Base-by-base conservation (phyloP, 2,797 vertebrate genomes). In the Enteromius radiatus region DNA sequence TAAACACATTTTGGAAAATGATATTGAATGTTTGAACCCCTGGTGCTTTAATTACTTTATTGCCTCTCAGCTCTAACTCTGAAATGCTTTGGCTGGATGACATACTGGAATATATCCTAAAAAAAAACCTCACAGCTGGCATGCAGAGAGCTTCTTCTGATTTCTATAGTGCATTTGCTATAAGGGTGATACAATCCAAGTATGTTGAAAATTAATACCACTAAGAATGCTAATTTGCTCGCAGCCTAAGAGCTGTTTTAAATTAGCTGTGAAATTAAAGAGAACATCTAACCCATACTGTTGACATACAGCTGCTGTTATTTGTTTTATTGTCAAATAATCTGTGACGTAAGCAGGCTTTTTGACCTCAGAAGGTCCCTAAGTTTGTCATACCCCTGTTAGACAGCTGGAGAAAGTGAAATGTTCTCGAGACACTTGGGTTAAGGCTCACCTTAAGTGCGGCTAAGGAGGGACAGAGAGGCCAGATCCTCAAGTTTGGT, bases 1-100 rank as follows among this genome's bases (percentile, higher is more conserved):
- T 93, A 94, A 93, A 93, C 92, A 91, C 92, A 91, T 94, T 94
- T 92, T 92, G 89, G 88, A 91, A 91, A 93, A 93, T 90, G 87
- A 91, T 89, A 93, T 92, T 91, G 90, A 94, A 92, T 92, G 90
- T 92, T 90, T 90, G 91, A 92, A 89, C 89, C 87, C 90, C 90
- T 84, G 88, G 87, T 90, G 89, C 83, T 90, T 89, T 91, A 91
- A 91, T 90, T 89, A 89, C 89, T 90, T 90, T 87, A 87, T 88
- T 90, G 89, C 89, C 88, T 90, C 87, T 90, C 87, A 89, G 86
- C 86, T 88, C 85, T 85, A 87, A 88, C 86, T 89, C 86, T 87
- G 86, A 89, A 91, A 90, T 80, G 80, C 83, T 89, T 86, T 89
- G 86, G 88, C 85, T 89, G 85, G 88, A 87, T 89, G 88, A 86